These are phyloP conservation scores for Ciconia nigra DNA, from an alignment of 2,797 vertebrate genomes.

Conservation along the genomic window DNA sequence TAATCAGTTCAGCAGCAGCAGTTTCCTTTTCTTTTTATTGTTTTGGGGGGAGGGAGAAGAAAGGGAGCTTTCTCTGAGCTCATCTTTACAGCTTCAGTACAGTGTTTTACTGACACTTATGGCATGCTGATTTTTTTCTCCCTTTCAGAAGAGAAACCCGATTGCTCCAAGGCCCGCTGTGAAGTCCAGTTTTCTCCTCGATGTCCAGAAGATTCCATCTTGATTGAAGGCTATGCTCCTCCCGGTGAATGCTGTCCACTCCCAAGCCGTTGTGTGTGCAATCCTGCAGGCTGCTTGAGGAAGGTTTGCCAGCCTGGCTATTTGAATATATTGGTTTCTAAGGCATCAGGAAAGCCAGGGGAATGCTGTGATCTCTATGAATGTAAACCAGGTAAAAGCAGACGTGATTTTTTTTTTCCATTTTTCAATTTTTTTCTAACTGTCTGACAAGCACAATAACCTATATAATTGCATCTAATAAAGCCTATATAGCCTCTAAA, in stretches of 20 bases:
- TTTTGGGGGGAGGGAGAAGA: background rate
- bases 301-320: constrained; percentile 90
- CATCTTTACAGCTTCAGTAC: background rate
- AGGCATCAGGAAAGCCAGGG: constrained; percentile 88
- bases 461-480: background rate
- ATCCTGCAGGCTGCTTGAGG: constrained; percentile 86
- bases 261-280: constrained; percentile 88
- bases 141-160: constrained; percentile 87
- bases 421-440: background rate
- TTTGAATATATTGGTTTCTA: constrained; percentile 88
- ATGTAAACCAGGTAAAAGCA: constrained; percentile 87
- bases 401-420: background rate
- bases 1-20: background rate
- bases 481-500: background rate
- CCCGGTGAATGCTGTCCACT: constrained; percentile 89
- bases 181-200: constrained; percentile 91
- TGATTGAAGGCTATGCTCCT: constrained; percentile 90
- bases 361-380: constrained; percentile 92
- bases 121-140: constrained; percentile 67
- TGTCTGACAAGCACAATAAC: background rate
- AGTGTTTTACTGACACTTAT: background rate
- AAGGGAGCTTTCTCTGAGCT: background rate
- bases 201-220: constrained; percentile 87
- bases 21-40: background rate
- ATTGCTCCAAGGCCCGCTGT: constrained; percentile 88